Conservation (phyloP, 2,797 vertebrate species). For the Phoeniculus purpureus region DNA sequence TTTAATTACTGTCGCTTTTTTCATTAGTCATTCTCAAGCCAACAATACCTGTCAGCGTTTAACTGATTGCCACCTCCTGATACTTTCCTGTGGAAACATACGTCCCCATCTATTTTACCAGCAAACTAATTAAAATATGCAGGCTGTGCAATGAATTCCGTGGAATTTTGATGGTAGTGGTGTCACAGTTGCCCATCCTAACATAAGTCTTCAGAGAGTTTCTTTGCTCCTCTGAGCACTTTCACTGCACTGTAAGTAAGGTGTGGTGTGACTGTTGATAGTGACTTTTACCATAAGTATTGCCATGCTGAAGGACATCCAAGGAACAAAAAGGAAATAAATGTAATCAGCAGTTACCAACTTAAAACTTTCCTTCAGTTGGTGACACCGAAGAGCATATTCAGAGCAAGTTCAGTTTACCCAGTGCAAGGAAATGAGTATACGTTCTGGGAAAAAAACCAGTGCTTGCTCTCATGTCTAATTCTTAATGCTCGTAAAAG, state of each 20-base stretch:
- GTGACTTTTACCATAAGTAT: conserved; percentile 38
- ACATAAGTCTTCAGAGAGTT: not conserved
- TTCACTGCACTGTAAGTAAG: conserved; percentile 19
- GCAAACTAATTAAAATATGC: conserved; percentile 33
- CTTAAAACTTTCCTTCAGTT: conserved; percentile 64
- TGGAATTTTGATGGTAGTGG: not conserved
- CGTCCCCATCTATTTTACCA: not conserved
- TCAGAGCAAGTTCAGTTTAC: conserved; percentile 58
- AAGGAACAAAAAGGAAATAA: conserved; percentile 70
- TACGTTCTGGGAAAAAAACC: not conserved
- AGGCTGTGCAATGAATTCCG: not conserved
- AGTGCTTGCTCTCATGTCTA: not conserved
- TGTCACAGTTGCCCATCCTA: not conserved
- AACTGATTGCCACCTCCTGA: conserved; percentile 35
- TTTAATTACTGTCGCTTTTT: conserved; percentile 75
- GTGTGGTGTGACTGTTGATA: conserved; percentile 15
- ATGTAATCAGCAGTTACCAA: conserved; percentile 68
- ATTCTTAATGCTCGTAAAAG: not conserved
- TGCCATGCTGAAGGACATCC: conserved; percentile 62
- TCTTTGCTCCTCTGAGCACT: not conserved
- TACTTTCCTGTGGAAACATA: conserved; percentile 22
- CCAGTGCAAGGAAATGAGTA: not conserved
- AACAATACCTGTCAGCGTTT: conserved; percentile 72
- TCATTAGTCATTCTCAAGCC: conserved; percentile 68
- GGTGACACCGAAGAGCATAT: conserved; percentile 17